Evolutionary conservation across 1,140 invertebrate genomes (phyloP).

Genomic region (Camponotus vicinus): DNA sequence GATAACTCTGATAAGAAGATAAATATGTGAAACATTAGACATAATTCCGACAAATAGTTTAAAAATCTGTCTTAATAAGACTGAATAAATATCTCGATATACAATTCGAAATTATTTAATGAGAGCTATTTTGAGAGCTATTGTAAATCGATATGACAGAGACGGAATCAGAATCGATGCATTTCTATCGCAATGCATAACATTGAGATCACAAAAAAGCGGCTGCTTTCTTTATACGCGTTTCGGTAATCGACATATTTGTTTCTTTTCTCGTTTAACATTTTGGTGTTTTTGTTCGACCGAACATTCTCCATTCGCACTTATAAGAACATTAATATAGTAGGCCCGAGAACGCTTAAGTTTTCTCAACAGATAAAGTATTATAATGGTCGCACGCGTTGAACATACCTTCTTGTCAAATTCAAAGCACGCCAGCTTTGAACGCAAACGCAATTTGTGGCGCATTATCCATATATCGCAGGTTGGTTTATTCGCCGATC

Average conservation of each 20-base stretch:
- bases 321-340: slow-evolving; percentile 52
- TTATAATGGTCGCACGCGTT: slow-evolving; percentile 82
- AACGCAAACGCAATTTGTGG: slow-evolving; percentile 84
- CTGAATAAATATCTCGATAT: background rate
- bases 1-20: background rate
- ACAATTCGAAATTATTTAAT: slow-evolving; percentile 3
- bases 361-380: slow-evolving; percentile 78
- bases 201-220: slow-evolving; percentile 52
- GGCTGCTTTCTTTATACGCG: slow-evolving; percentile 65
- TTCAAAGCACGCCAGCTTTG: slow-evolving; percentile 83
- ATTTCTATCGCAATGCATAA: slow-evolving; percentile 59
- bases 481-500: slow-evolving; percentile 74
- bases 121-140: background rate
- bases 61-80: slow-evolving; percentile 5
- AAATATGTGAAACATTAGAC: background rate
- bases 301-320: slow-evolving; percentile 70
- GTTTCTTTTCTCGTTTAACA: slow-evolving; percentile 41
- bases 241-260: slow-evolving; percentile 58
- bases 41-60: slow-evolving; percentile 12
- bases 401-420: slow-evolving; percentile 85
- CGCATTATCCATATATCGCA: slow-evolving; percentile 82
- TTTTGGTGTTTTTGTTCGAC: slow-evolving; percentile 47
- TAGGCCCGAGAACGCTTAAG: slow-evolving; percentile 62
- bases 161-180: slow-evolving; percentile 73
- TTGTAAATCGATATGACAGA: slow-evolving; percentile 7